A percentile compares a stretch with the other conserved stretches of the same genome.
These are phyloP conservation scores for Schizopygopsis pylzovi DNA, from an alignment of 2,797 vertebrate genomes.

Conservation along the genomic window DNA sequence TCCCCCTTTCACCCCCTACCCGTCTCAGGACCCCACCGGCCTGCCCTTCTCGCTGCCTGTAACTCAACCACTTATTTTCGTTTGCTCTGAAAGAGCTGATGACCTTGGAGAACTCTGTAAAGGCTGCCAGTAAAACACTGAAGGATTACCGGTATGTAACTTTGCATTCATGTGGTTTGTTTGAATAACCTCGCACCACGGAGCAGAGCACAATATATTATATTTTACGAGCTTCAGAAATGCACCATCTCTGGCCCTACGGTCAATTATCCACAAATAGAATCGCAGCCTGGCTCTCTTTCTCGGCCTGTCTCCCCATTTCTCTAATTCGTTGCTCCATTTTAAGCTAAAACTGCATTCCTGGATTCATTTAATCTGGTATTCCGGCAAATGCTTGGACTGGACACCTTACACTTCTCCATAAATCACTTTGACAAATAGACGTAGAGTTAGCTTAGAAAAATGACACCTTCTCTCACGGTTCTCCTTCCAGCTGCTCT, in stretches of 20 bases:
- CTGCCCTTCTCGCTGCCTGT: slow-evolving; percentile 59
- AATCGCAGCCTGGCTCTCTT: slow-evolving; percentile 44
- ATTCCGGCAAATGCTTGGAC: slow-evolving; percentile 45
- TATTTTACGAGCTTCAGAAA: slow-evolving; percentile 68
- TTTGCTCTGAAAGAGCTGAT: slow-evolving; percentile 62
- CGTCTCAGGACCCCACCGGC: slow-evolving; percentile 54
- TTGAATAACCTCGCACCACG: slow-evolving; percentile 67
- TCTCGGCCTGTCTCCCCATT: slow-evolving; percentile 27
- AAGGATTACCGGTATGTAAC: slow-evolving; percentile 70
- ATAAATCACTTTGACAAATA: slow-evolving; percentile 57
- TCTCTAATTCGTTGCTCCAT: slow-evolving; percentile 35
- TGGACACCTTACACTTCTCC: slow-evolving; percentile 52
- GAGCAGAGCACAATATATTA: slow-evolving; percentile 71
- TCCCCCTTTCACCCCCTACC: slow-evolving; percentile 31
- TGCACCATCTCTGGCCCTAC: slow-evolving; percentile 62
- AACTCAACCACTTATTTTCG: slow-evolving; percentile 67
- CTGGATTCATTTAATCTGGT: slow-evolving; percentile 40
- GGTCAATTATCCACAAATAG: slow-evolving; percentile 70
- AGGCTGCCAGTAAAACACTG: slow-evolving; percentile 69
- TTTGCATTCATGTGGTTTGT: slow-evolving; percentile 72
- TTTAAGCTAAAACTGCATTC: slow-evolving; percentile 36
- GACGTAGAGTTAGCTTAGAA: slow-evolving; percentile 49
- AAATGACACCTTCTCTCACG: slow-evolving; percentile 46
- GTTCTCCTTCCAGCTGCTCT: slow-evolving; percentile 35
- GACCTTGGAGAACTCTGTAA: slow-evolving; percentile 69